Base-by-base conservation (phyloP, 2,888 invertebrate genomes). In the Leucophenga maculata region DNA sequence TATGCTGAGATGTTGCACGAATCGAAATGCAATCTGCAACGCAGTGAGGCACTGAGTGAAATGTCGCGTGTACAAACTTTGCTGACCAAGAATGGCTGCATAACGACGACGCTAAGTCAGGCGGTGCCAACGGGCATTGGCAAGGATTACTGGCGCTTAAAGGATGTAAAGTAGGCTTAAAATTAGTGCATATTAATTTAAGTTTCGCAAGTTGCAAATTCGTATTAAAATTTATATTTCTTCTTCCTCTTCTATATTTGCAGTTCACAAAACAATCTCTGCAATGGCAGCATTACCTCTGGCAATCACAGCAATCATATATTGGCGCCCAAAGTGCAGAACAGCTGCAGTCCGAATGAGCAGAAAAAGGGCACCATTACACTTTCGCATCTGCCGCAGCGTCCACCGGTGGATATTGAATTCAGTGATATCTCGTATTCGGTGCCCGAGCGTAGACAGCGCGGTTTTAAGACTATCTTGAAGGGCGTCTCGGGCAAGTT, bases 401-500 rank as follows among this genome's bases (percentile, higher is more conserved):
- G 97, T 74, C 95, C 95, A 54, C 94, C 96, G 26, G 96, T 97
- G 69, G 95, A 97, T 88, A 94, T 97, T 77, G 94, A 96, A 89
- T 97, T 97, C 89, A 91, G 92, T 74, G 93, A 96, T 85, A 91
- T 97, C 72, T 94, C 94, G 62, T 97, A 97, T 89, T 95, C 95
- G 16, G 95, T 97, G 67, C 94, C 95, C 64, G 96, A 96, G 83
- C 94, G 95, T 18, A 90, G 94, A 74, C 91, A 92, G 86, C 91
- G 93, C 76, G 95, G 95, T 8, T 94, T 93, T 87, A 97, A 97
- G 88, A 94, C 95, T 14, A 93, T 97, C 81, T 90, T 97, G 77
- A 97, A 96, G 89, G 92, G 94, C 78, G 93, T 98, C 69, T 95
- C 94, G 82, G 98, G 98, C 9, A 94, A 94, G 85, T 96, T 97